phyloP scores from a whole-genome alignment of 2,797 vertebrate genomes.

The Syndactyla subalaris region DNA sequence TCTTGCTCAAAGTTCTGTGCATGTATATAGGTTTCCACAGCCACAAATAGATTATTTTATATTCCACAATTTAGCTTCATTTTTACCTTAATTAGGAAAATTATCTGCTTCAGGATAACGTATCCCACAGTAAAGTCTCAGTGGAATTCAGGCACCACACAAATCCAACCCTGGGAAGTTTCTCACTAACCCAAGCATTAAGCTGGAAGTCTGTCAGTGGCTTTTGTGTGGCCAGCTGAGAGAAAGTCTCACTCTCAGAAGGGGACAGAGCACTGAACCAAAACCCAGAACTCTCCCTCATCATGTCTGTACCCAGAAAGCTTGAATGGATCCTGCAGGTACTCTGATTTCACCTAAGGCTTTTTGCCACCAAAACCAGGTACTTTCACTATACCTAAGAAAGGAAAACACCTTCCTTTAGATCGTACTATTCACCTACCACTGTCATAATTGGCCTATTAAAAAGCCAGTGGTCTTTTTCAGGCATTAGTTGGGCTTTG shows the following conservation, averaged over 20 bases:
- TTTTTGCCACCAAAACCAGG: neutral
- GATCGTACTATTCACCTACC: neutral
- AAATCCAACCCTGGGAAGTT: neutral
- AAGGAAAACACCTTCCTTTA: neutral
- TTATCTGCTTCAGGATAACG: neutral
- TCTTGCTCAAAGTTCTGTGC: neutral
- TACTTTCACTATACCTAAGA: neutral
- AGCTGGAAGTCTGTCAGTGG: neutral
- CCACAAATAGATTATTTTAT: neutral
- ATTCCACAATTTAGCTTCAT: neutral
- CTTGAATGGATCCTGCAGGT: neutral
- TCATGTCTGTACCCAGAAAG: neutral
- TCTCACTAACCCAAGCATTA: neutral
- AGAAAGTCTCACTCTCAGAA: neutral
- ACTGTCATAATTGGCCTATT: neutral
- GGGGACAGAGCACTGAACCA: neutral
- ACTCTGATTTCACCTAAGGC: neutral
- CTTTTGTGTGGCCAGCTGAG: no score
- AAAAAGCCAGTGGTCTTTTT: neutral
- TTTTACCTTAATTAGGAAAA: neutral
- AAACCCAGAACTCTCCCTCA: neutral
- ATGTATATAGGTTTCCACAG: neutral
- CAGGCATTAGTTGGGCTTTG: neutral
- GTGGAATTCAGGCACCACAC: neutral
- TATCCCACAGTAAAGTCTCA: neutral